Evolutionary conservation across 2,797 vertebrate genomes (phyloP), one percentile per base, ranked within the genome.

Genomic region (Megaceryle alcyon): DNA sequence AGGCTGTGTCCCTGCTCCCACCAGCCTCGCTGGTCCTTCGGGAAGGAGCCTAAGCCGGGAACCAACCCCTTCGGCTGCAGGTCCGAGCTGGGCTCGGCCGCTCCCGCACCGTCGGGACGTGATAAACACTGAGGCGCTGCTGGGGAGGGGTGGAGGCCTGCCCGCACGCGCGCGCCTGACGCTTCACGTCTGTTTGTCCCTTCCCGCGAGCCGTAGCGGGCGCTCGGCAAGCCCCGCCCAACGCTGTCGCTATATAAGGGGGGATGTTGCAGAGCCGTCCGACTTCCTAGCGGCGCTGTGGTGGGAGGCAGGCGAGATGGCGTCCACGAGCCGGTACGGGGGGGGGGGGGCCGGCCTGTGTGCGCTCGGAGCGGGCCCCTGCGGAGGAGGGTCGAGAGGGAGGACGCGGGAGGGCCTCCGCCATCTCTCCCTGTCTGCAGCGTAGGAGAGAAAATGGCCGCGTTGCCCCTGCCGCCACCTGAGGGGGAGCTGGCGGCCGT

Each of bases 291-390:
- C 1, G 81, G 43, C 8, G 4, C 17, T 4, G 54, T 26, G 3
- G 71, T 7, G 5, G 13, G 21, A 5, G 21, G 6, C 54, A 2
- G 57, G 3, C 1, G 65, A 75, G 4, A 98, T 98, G 97, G 97
- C 97, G 83, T 97, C 97, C 0, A 96, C 97, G 2, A 98, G 97
- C 96, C 97, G 97, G 97, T 98, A 94, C 77, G 96, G 41, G 49
- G n/a, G n/a, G 54, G 96, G 41, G 49, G n/a, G n/a, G 54, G 39
- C 49, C 4, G 61, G 90, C 31, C 53, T 4, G 37, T 44, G 43
- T 37, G 37, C 16, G n/a, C 20, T 23, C 53, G 44, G 61, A 26
- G 33, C 31, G 9, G 51, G 37, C 7, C 35, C 16, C 59, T 9
- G 44, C 16, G 26, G 63, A 56, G 37, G n/a, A 31, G 69, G 26